These are phyloP conservation scores for Leptopilina myrica DNA, from an alignment of 2,888 invertebrate species.

Conservation along the genomic window DNA sequence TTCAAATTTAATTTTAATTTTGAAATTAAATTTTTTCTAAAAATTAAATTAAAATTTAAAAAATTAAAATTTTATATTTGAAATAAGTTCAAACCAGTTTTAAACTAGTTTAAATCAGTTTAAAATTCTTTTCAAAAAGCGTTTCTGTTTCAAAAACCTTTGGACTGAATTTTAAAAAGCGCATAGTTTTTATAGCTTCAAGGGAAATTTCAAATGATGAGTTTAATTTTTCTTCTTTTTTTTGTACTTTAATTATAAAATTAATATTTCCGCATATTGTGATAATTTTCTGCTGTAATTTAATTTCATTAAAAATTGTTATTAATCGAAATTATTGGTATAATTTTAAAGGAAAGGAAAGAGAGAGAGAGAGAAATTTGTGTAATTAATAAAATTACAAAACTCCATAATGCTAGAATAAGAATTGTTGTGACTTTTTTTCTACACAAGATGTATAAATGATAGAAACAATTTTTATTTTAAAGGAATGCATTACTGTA, in stretches of 20 bases:
- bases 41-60: too few relatives aligned
- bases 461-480: slow-evolving; percentile 11
- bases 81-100: not conserved
- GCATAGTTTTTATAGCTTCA: too few relatives aligned
- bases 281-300: not conserved
- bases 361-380: not conserved
- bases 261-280: not conserved
- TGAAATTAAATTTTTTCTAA: too few relatives aligned
- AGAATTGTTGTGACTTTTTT: slow-evolving; percentile 21
- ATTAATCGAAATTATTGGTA: not conserved
- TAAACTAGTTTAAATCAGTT: too few relatives aligned
- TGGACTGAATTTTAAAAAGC: too few relatives aligned
- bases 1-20: too few relatives aligned
- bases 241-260: not conserved
- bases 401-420: not conserved
- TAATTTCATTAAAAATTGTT: not conserved
- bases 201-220: too few relatives aligned
- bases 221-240: too few relatives aligned
- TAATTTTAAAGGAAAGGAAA: not conserved
- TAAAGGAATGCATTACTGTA: slow-evolving; percentile 35
- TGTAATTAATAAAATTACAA: slow-evolving; percentile 3
- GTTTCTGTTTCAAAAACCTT: too few relatives aligned
- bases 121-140: too few relatives aligned
- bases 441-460: not conserved
- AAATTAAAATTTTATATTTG: not conserved